Evolutionary conservation across 2,888 invertebrate genomes (phyloP), one percentile per base, ranked within the genome.

Genomic region (Rotaria socialis): DNA sequence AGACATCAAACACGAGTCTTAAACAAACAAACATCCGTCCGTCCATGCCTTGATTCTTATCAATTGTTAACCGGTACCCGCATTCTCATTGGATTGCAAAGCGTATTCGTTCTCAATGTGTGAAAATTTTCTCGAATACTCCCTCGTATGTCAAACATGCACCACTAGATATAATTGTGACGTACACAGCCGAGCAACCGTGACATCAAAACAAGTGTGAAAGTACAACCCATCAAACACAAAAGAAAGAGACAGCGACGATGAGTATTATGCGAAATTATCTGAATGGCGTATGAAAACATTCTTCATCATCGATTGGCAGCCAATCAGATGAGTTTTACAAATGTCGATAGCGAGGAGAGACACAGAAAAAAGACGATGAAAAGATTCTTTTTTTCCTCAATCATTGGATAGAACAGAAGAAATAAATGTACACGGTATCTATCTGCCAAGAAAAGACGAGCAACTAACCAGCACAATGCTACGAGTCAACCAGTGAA

Each of bases 11-110:
- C 67, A 67, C 16, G 16, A 67, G 35, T 19, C 35, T 19, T 67
- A 67, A 67, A 67, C 67, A 67, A 67, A 67, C 67, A 67, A 67
- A 67, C 35, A 67, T 67, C 67, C 67, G 35, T 35, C 67, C 67
- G 35, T 35, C 67, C 67, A 19, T 67, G 67, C 5, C 27, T 67
- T 67, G 67, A 35, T 35, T 67, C 67, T 67, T 67, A 67, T 67
- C 67, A 67, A 35, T 35, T 35, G 67, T 67, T 27, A 27, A 67
- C 7, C 67, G 35, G 67, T 35, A 67, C 35, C 67, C 35, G 11
- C 35, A 67, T 67, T 35, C 14, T 35, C 35, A 67, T 35, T 67
- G 35, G 19, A 27, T 67, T 67, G 35, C 5, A 52, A 52, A 52
- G 14, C 52, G 10, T 4, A 2, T 7, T 52, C 14, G 67, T 2